These are phyloP conservation scores for Portevinia maculata DNA, from an alignment of 2,888 invertebrate species.

Conservation along the genomic window DNA sequence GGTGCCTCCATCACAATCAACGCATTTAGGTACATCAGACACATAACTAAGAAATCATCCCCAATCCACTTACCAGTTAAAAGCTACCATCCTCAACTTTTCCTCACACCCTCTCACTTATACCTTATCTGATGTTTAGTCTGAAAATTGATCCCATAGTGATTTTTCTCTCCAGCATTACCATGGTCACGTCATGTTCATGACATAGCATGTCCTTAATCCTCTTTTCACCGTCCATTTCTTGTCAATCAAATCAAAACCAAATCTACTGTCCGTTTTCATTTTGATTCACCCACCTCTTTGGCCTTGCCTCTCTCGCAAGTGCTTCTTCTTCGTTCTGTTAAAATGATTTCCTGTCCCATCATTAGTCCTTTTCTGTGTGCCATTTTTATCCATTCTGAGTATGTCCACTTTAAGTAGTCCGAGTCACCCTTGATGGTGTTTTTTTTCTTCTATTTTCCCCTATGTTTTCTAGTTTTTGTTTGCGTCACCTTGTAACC, in stretches of 20 bases:
- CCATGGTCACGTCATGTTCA: slow-evolving; percentile 12
- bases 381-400: neutral
- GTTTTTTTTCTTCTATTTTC: no score
- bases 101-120: neutral
- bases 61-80: no score
- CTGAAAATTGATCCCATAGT: slow-evolving; percentile 27
- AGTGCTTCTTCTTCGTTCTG: slow-evolving; percentile 27
- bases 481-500: slow-evolving; percentile 61
- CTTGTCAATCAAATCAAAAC: slow-evolving; percentile 73
- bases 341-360: slow-evolving; percentile 71
- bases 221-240: slow-evolving; percentile 67
- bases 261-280: slow-evolving; percentile 63
- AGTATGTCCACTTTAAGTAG: slow-evolving; percentile 37
- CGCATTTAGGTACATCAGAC: no score
- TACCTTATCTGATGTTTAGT: slow-evolving; percentile 14
- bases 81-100: neutral
- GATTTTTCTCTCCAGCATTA: slow-evolving; percentile 38
- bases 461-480: slow-evolving; percentile 17
- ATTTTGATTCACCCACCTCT: slow-evolving; percentile 38
- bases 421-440: slow-evolving; percentile 43
- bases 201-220: slow-evolving; percentile 43
- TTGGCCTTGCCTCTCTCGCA: neutral
- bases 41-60: no score
- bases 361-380: slow-evolving; percentile 73
- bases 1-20: no score